Conservation (phyloP, 2,888 invertebrate genomes). For the Chrysolina americana region DNA sequence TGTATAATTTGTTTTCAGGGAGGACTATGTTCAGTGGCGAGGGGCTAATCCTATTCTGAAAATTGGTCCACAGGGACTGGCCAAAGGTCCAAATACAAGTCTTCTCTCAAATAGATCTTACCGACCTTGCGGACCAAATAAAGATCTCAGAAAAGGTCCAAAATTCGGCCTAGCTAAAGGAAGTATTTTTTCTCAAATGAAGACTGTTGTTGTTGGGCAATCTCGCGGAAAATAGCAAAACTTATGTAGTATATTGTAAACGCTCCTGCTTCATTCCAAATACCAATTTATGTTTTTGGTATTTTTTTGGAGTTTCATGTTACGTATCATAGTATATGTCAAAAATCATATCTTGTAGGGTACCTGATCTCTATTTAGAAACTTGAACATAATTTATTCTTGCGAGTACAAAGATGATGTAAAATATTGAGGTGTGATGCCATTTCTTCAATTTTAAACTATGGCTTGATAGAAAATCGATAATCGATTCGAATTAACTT, state of each 20-base stretch:
- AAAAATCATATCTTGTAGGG: background rate
- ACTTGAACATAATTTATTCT: background rate
- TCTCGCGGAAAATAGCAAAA: slow-evolving; percentile 71
- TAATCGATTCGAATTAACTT: no score
- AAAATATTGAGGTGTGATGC: no score
- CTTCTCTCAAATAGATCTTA: slow-evolving; percentile 65
- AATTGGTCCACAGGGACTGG: slow-evolving; percentile 70
- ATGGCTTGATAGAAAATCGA: no score
- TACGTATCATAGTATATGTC: background rate
- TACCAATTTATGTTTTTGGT: background rate
- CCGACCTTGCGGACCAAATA: slow-evolving; percentile 78
- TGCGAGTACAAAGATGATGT: background rate
- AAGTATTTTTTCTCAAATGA: slow-evolving; percentile 82
- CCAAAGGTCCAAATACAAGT: slow-evolving; percentile 72
- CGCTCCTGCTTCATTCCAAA: background rate
- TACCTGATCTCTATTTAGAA: background rate
- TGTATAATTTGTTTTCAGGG: slow-evolving; percentile 69
- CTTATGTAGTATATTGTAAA: slow-evolving; percentile 60
- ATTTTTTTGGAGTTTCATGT: background rate
- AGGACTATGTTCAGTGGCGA: slow-evolving; percentile 88
- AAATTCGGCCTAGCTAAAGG: slow-evolving; percentile 82
- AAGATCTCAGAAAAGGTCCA: slow-evolving; percentile 81
- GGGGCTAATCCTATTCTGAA: slow-evolving; percentile 81
- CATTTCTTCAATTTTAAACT: no score
- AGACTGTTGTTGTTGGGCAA: slow-evolving; percentile 69